Evolutionary conservation across 1,140 invertebrate genomes (phyloP), one percentile per base, ranked within the genome.

Genomic region (Sycophila sp.): DNA sequence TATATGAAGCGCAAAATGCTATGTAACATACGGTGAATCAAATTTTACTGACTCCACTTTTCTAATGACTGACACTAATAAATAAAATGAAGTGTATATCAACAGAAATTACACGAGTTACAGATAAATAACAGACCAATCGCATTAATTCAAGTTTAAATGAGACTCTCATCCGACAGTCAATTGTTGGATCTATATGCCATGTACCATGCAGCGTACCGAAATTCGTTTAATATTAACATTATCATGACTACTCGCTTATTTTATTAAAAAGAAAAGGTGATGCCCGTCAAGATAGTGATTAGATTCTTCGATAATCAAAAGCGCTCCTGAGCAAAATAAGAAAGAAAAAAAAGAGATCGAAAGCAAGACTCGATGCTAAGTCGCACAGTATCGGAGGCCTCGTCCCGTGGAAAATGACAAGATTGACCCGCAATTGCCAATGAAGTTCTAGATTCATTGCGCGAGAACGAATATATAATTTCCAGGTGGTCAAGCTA

Each of bases 381-480:
- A 53, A 30, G 15, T 36, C 10, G 22, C 17, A 36, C 36, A 24
- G 38, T 22, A 32, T 38, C 2, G 0, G 32, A 42, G 36, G 17
- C 28, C 58, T 66, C 49, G 38, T 51, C 45, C 65, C 53, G 70
- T 80, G 79, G 79, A 83, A 83, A 83, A 83, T 83, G 81, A 83
- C 81, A 84, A 83, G 82, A 78, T 78, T 83, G 81, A 82, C 82
- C 83, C 79, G 72, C 80, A 80, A 77, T 83, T 81, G 76, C 78
- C 76, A 80, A 80, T 70, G 72, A 76, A 62, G 10, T 53, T 40
- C 45, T 47, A 73, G 63, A 71, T 74, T 68, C 62, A 72, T 74
- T 49, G 66, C 72, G 72, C 71, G 15, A 40, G 26, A 42, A n/a
- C 22, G 22, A 49, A 34, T n/a, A n/a, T n/a, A n/a, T n/a, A n/a